Evolutionary conservation across 2,888 invertebrate genomes (phyloP), one percentile per base, ranked within the genome.

Genomic region (Ochropleura leucogaster): DNA sequence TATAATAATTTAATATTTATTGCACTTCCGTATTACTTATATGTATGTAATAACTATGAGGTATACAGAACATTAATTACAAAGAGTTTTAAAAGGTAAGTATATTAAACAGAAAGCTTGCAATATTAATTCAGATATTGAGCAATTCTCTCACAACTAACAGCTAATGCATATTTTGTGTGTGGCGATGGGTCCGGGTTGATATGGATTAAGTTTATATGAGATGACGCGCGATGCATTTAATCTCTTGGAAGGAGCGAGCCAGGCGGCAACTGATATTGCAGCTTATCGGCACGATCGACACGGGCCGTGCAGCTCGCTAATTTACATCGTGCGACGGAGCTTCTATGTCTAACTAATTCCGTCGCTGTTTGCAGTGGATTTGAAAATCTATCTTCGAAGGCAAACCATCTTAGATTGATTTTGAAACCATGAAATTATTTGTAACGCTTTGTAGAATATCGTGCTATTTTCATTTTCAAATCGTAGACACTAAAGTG

Each of bases 41-140:
- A 83, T 66, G 75, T 85, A 85, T 73, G 70, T 85, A 68, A 63
- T 83, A 30, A 83, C 80, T 75, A 72, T 65, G 83, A 79, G 76
- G 83, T 69, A 63, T 20, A 60, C 14, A 46, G 18, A 40, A 12
- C 3, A 5, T 44, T 60, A 0, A n/a, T 51, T 14, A 3, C 4
- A 51, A 59, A 20, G 10, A 42, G 14, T 4, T 60, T 57, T 46
- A 51, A 60, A 57, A 47, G 12, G 12, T 53, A 18, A 40, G 18
- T 53, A 53, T 30, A 42, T 62, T 30, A 0, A 51, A 47, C 20
- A 40, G 40, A 59, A 57, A 67, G 20, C 1, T 67, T 44, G 40
- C 42, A 14, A 42, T 68, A 53, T 60, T 49, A 20, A 68, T 59
- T 66, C 12, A 64, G 10, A 44, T 77, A 76, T 64, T 69, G 59